phyloP scores from a whole-genome alignment of 2,113 vertebrate genomes.

The Ginglymostoma cirratum region DNA sequence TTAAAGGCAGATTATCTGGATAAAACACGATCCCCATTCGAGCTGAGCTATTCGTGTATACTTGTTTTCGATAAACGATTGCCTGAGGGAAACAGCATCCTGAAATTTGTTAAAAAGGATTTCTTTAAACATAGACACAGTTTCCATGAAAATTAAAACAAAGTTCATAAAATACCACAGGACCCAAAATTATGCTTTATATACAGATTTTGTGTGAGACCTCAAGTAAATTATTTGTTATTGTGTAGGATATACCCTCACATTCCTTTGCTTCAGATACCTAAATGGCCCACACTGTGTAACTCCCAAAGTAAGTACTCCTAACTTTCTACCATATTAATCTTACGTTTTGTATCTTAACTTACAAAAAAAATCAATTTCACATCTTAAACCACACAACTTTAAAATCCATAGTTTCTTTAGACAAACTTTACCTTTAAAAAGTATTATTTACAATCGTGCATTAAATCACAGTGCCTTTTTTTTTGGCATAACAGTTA shows the following conservation, averaged over 20 bases:
- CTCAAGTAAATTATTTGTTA: background rate
- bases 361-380: background rate
- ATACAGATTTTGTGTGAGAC: conserved; percentile 1
- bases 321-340: background rate
- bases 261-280: background rate
- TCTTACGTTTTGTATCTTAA: background rate
- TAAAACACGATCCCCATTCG: background rate
- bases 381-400: conserved; percentile 11
- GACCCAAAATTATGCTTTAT: background rate
- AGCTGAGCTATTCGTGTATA: background rate
- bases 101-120: conserved; percentile 1
- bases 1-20: background rate
- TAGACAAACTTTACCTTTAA: conserved; percentile 9
- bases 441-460: conserved; percentile 24
- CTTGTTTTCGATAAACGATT: background rate
- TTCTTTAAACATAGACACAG: background rate
- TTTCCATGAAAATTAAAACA: background rate
- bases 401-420: conserved; percentile 12
- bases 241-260: background rate
- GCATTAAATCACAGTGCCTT: background rate
- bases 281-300: background rate
- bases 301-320: background rate
- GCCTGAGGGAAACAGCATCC: background rate
- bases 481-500: background rate
- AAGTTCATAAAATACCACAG: background rate